Evolutionary conservation across 92 coral and sea anemone species (phyloP), one percentile per base, ranked within the genome.

Genomic region (Palythoa caribaeorum): DNA sequence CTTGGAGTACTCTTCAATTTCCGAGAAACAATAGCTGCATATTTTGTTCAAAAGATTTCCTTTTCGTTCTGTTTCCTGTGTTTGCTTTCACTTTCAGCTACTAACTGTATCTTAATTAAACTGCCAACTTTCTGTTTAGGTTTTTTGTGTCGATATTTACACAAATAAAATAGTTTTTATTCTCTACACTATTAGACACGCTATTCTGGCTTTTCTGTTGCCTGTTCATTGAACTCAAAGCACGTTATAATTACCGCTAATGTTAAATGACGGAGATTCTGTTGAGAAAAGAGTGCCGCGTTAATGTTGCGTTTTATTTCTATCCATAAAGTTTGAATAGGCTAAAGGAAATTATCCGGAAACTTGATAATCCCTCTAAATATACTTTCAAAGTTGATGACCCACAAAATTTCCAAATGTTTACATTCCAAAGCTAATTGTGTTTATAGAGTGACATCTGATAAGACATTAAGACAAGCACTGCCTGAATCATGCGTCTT

Each of bases 91-190:
- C 44, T 81, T 81, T 50, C 59, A 81, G 65, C 86, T 47, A 69
- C 75, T 81, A 66, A 81, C 86, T 81, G 86, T 81, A 48, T 48
- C 44, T 81, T 81, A 66, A 81, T 81, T 81, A 81, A 81, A 81
- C 86, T 81, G 86, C 66, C 86, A 66, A 66, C 19, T 21, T 69
- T 35, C n/a, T 11, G n/a, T 48, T 28, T 6, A n/a, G 75, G 62
- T n/a, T 69, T 81, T 28, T 55, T 78, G 53, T 81, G 86, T 66
- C 35, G 28, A 17, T 81, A 44, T 81, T 81, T 65, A 28, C 20
- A 40, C 17, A 38, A 44, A 38, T 50, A 36, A 7, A 66, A 66
- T 40, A 6, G 15, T 20, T 81, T 81, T n/a, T n/a, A 17, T 39
- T 14, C 39, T 59, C 19, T 36, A 3, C 9, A 8, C 59, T 38